Base-by-base conservation (phyloP, 2,888 invertebrate species). In the Axea sp. region DNA sequence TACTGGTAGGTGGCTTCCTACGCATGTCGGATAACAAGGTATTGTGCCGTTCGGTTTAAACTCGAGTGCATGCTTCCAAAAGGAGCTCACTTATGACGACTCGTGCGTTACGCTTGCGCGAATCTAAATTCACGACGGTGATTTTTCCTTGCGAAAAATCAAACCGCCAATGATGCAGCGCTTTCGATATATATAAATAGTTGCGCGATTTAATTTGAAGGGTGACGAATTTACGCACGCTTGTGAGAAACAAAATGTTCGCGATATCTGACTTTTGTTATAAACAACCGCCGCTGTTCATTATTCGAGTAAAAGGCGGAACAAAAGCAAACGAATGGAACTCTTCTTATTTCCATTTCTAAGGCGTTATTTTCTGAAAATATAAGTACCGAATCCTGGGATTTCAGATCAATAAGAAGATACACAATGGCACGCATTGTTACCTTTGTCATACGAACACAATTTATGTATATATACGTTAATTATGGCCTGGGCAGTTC, bases 401-500 rank as follows among this genome's bases (percentile, higher is more conserved):
- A 19, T 51, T 37, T 24, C 19, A 49, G 49, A 62, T 62, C 47
- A 49, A 62, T 41, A 51, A 55, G 19, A 17, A 31, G 68, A 68
- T 64, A 64, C 60, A 60, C 55, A 67, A 68, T 59, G 47, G 33
- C 24, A 59, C 59, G 49, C 59, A 59, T 68, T 59, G 59, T 59
- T 68, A 59, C 41, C 49, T 69, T 69, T 62, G 69, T 69, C 62
- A 69, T 69, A 62, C 8, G 62, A 17, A n/a, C 4, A 71, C 30
- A 55, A 71, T 71, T 71, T 71, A 71, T 71, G 62, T 60, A 71
- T 41, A 43, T 57, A 57, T 39, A 73, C 62, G 75, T 75, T 74
- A 76, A 76, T 76, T 71, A 68, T 76, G 69, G 49, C 53, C 71
- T 41, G 73, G 68, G 51, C 73, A 68, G 73, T 75, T 76, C 75